Evolutionary conservation across 1,140 invertebrate species (phyloP).

Genomic region (Theocolax elegans): DNA sequence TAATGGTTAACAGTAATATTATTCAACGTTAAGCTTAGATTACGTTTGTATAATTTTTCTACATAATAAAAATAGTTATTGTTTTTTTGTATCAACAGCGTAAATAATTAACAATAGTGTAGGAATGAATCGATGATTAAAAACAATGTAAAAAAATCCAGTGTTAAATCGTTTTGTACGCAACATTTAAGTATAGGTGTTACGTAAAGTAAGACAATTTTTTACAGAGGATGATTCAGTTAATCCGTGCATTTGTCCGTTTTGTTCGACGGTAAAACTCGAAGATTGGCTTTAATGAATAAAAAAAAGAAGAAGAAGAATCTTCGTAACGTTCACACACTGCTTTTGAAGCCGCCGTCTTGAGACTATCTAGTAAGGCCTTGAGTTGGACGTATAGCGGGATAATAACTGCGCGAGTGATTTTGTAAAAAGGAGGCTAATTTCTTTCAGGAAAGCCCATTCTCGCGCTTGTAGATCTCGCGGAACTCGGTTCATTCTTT

Average conservation of each 20-base stretch:
- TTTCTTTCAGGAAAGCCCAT: slow-evolving; percentile 16
- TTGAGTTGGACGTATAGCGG: not conserved
- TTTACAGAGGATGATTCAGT: not conserved
- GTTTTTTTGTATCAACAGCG: too few species aligned
- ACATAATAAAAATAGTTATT: too few species aligned
- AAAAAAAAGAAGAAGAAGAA: not conserved
- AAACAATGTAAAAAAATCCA: not conserved
- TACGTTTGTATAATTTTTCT: too few species aligned
- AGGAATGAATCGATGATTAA: too few species aligned
- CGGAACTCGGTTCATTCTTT: not conserved
- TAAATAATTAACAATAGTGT: too few species aligned
- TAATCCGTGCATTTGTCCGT: not conserved
- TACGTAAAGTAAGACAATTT: not conserved
- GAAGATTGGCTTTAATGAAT: not conserved
- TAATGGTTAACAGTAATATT: too few species aligned
- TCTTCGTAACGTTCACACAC: not conserved
- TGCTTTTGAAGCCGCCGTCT: not conserved
- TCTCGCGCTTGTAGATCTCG: slow-evolving; percentile 9
- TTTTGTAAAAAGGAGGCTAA: slow-evolving; percentile 26
- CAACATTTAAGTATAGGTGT: too few species aligned
- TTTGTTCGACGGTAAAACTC: not conserved
- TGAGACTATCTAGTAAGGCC: not conserved
- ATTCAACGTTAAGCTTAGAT: too few species aligned
- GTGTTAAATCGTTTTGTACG: too few species aligned
- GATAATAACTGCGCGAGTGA: slow-evolving; percentile 1